Evolutionary conservation across 2,113 vertebrate species (phyloP).

Genomic region (Etheostoma spectabile): DNA sequence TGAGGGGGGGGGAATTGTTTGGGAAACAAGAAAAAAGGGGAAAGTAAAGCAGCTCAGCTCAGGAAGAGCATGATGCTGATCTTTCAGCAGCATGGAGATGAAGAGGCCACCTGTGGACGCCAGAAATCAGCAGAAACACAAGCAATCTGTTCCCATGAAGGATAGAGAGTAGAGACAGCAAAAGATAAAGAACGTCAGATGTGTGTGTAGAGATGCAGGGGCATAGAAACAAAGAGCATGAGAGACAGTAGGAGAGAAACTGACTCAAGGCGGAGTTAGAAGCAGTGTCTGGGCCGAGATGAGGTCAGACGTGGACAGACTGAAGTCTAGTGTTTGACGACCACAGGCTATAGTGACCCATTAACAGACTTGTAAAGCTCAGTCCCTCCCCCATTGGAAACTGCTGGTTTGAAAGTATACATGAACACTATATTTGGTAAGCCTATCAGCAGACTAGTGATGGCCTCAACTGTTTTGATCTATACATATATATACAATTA

Average conservation of each 20-base stretch:
- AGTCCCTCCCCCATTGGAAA: slow-evolving; percentile 47
- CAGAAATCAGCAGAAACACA: slow-evolving; percentile 2
- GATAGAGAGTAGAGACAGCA: slow-evolving; percentile 2
- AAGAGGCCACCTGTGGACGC: slow-evolving; percentile 34
- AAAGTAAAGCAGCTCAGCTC: slow-evolving; percentile 12
- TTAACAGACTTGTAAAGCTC: slow-evolving; percentile 59
- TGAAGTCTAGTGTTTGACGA: slow-evolving; percentile 45
- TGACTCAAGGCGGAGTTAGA: slow-evolving; percentile 40
- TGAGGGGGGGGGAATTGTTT: background rate
- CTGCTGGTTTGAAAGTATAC: slow-evolving; percentile 33
- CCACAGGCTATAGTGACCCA: slow-evolving; percentile 66
- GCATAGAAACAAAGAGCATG: background rate
- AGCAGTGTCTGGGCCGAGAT: slow-evolving; percentile 40
- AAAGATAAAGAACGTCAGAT: background rate
- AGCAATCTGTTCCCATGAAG: slow-evolving; percentile 14
- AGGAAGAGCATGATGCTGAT: slow-evolving; percentile 34
- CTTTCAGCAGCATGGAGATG: slow-evolving; percentile 40
- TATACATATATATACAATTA: background rate
- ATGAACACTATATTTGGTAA: background rate
- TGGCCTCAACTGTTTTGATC: background rate
- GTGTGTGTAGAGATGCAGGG: background rate
- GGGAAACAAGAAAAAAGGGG: slow-evolving; percentile 28
- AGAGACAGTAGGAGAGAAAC: slow-evolving; percentile 30
- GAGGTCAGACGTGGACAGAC: slow-evolving; percentile 63
- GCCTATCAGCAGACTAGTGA: background rate